A percentile compares a stretch with the other conserved stretches of the same genome.
These are phyloP conservation scores for Malurus alboscapulatus DNA, from an alignment of 2,113 vertebrate genomes.

Conservation along the genomic window DNA sequence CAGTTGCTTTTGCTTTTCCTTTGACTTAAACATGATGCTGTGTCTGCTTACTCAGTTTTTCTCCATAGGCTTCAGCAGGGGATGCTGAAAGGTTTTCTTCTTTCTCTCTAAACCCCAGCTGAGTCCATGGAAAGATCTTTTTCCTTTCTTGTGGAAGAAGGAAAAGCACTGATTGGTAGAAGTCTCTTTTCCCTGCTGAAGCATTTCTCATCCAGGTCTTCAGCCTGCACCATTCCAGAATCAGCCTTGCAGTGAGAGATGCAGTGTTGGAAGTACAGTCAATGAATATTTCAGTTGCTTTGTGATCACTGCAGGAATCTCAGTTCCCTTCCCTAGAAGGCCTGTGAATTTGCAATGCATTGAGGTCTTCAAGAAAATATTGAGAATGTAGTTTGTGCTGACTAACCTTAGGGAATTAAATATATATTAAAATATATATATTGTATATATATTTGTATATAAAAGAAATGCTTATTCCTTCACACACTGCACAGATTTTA, in stretches of 20 bases:
- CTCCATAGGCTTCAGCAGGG: neutral
- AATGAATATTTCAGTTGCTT: neutral
- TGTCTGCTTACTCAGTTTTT: neutral
- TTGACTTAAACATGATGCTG: neutral
- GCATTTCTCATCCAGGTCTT: neutral
- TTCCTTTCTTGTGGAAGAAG: neutral
- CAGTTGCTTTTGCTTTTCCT: neutral
- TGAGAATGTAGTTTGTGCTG: neutral
- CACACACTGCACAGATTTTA: neutral
- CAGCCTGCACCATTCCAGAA: neutral
- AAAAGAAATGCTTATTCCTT: neutral
- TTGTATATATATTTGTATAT: no score
- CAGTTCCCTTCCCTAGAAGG: neutral
- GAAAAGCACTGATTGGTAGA: neutral
- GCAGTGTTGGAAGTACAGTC: neutral
- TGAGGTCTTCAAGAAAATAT: neutral
- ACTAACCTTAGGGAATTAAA: neutral
- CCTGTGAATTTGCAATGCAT: neutral
- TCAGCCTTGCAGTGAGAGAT: neutral
- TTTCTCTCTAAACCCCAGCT: neutral
- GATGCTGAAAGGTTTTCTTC: neutral
- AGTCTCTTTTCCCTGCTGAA: neutral
- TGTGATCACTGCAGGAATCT: neutral
- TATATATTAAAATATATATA: no score
- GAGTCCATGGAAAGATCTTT: neutral